These are phyloP conservation scores for Prionailurus viverrinus DNA, from an alignment of 2,113 vertebrate species.

Conservation along the genomic window DNA sequence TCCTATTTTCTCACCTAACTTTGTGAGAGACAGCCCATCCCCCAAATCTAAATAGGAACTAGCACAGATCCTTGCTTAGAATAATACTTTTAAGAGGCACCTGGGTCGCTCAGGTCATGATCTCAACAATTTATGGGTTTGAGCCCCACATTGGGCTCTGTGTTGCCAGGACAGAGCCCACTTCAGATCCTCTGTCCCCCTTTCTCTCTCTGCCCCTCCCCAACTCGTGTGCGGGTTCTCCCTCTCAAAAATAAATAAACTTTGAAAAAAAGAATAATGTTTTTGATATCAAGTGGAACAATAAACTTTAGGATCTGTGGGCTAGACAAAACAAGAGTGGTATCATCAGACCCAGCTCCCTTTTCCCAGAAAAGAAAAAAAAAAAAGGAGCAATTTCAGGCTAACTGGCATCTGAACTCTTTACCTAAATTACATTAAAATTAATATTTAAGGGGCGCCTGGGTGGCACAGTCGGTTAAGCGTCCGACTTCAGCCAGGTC, in stretches of 20 bases:
- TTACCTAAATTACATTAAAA: slow-evolving; percentile 10
- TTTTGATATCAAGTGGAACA: not conserved
- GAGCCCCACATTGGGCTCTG: too few species aligned
- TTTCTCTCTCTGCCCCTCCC: too few species aligned
- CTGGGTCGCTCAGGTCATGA: too few species aligned
- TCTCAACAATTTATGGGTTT: too few species aligned
- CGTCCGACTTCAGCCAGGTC: too few species aligned
- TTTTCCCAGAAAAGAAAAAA: not conserved
- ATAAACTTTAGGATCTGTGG: not conserved
- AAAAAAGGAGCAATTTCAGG: not conserved
- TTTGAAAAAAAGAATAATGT: not conserved
- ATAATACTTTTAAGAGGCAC: not conserved
- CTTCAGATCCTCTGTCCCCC: too few species aligned
- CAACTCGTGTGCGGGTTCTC: too few species aligned
- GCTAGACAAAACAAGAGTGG: not conserved
- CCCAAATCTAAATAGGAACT: not conserved
- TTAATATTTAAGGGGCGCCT: not conserved
- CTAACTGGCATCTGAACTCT: not conserved
- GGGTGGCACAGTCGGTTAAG: too few species aligned
- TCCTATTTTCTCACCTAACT: not conserved
- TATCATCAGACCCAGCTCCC: not conserved
- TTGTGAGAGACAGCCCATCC: not conserved
- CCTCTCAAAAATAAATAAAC: too few species aligned
- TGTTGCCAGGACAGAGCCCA: too few species aligned
- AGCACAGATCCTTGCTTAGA: slow-evolving; percentile 20